Conservation (phyloP, 2,888 invertebrate species). For the Hydroisotoma schaefferi region DNA sequence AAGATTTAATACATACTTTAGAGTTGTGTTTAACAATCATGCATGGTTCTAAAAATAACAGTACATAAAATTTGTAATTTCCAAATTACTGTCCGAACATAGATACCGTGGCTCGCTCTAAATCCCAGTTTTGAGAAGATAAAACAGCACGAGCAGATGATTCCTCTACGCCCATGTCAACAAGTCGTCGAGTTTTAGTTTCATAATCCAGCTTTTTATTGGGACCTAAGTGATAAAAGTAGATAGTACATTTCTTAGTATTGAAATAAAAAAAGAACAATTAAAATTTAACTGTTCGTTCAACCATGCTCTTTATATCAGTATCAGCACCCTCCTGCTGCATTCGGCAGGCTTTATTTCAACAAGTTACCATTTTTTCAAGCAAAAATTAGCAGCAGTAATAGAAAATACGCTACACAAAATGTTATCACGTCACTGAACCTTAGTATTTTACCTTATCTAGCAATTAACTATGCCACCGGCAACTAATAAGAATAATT, state of each 20-base stretch:
- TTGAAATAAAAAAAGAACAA: neutral
- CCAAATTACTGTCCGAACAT: conserved; percentile 76
- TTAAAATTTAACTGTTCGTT: neutral
- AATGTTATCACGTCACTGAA: neutral
- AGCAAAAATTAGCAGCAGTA: neutral
- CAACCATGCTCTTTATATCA: neutral
- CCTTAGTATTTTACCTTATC: no score
- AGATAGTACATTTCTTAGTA: neutral
- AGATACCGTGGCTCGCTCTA: conserved; percentile 86
- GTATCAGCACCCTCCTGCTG: no score
- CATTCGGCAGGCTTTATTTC: no score
- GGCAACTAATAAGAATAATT: no score
- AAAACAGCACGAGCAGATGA: conserved; percentile 83
- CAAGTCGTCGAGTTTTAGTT: conserved; percentile 78
- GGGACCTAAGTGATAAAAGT: conserved; percentile 58
- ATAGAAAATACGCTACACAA: neutral
- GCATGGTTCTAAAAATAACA: no score
- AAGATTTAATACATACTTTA: no score
- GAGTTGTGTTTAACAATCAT: no score
- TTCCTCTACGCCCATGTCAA: conserved; percentile 92
- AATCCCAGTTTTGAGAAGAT: conserved; percentile 88
- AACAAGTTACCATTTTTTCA: neutral
- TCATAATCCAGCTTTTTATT: conserved; percentile 74
- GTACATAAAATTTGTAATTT: no score
- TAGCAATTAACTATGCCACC: no score